Base-by-base conservation (phyloP, 2,113 vertebrate genomes). In the Cavia aperea region DNA sequence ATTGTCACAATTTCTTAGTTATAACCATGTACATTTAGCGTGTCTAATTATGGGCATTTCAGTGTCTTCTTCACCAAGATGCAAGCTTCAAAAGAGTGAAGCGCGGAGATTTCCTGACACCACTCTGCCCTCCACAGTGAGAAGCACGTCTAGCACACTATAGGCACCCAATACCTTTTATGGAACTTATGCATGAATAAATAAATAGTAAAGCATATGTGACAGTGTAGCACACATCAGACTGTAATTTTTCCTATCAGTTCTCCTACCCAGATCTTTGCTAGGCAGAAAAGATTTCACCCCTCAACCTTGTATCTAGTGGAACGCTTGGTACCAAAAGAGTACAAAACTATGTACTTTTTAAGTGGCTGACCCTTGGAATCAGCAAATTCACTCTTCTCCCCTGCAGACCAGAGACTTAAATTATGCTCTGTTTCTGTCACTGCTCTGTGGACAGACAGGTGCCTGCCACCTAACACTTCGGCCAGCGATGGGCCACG, bases 111-210 rank as follows among this genome's bases (percentile, higher is more conserved):
- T 29, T 65, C 56, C 5, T 70, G 33, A 1, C 33, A 31, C 21
- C 2, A 16, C 19, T 21, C 21, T 33, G 2, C 43, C 26, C 18
- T 4, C 23, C 65, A 75, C 26, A 31, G 6, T 33, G 7, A 36
- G 12, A 54, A 9, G 11, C 7, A 4, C 2, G 21, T 6, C 43
- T 5, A 4, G 0, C 1, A 21, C 49, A 12, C 8, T 18, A 26
- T 11, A 54, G 39, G 58, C 12, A 9, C 46, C 39, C 21, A 63
- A 4, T 19, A 24, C 7, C 29, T 66, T 43, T n/a, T 73, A 6
- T 7, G 19, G 15, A 68, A 36, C 23, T 26, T 49, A 21, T 49
- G 1, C 29, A 33, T 18, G 1, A 60, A 43, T 60, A 65, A 62
- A 54, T 77, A 65, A 16, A 54, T 77, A 65, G 13, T 43, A 12